Evolutionary conservation across 2,113 vertebrate species (phyloP), one percentile per base, ranked within the genome.

Genomic region (Dermatemys mawii): DNA sequence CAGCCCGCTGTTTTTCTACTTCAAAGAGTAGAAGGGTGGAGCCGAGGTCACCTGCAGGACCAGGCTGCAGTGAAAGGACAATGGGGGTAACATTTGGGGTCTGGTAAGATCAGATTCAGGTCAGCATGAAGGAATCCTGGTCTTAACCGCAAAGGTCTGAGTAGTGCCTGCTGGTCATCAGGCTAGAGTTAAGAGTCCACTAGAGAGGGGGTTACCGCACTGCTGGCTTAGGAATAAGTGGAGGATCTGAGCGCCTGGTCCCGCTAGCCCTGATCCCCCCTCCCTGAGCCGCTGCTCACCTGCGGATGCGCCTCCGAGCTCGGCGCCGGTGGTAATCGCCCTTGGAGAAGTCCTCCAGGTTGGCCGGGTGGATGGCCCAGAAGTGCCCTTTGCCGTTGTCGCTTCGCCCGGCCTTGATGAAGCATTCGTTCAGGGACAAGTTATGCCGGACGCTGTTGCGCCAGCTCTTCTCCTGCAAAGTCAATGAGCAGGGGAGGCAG

Each of bases 351-450:
- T 98, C 98, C 78, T 98, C 97, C 90, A 98, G 87, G 97, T 98
- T 99, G 11, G 98, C 97, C 0, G 98, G 98, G 84, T 98, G 99
- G 87, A 99, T 98, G 32, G 98, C 98, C 98, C 98, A 98, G 96
- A 98, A 99, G 89, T 99, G 98, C 35, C 98, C 98, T 88, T 99
- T 99, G 11, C 98, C 98, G 0, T 98, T 98, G 96, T 99, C 98
- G 2, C 98, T 99, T 86, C 98, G 98, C 8, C 98, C 98, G 0
- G 98, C 98, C 92, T 99, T 98, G 97, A 99, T 87, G 88, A 99
- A 99, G 92, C 98, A 99, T 78, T 98, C 98, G 1, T 99, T 99
- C 16, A 99, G 96, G 26, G 98, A 99, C 73, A 99, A 95, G 97
- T 99, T 99, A 97, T 99, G 98, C 11, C 98, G 96, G 32, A 98